These are phyloP conservation scores for Thaumetopoea pityocampa DNA, from an alignment of 1,140 invertebrate genomes.

Conservation along the genomic window DNA sequence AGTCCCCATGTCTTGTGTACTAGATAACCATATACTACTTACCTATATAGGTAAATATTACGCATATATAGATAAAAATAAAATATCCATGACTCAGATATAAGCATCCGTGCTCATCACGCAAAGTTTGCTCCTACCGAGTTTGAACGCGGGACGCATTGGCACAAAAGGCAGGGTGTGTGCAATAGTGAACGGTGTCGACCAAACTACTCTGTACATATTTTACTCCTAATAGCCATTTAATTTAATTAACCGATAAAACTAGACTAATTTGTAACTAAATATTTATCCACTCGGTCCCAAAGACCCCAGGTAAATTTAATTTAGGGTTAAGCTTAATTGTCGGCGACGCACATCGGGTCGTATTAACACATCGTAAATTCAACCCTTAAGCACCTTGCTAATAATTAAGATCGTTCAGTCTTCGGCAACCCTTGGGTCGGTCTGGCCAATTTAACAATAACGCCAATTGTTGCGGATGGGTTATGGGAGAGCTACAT, in stretches of 20 bases:
- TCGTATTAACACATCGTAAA: conserved; percentile 65
- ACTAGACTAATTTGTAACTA: conserved; percentile 18
- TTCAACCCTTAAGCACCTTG: conserved; percentile 64
- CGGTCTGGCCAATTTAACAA: conserved; percentile 49
- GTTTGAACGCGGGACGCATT: too few relatives aligned
- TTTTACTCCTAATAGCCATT: neutral
- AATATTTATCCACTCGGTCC: conserved; percentile 22
- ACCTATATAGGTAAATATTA: too few relatives aligned
- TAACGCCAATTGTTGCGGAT: conserved; percentile 31
- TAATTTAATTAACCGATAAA: conserved; percentile 8
- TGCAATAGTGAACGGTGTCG: too few relatives aligned
- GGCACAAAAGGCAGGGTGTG: too few relatives aligned
- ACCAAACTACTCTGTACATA: too few relatives aligned
- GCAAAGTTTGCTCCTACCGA: too few relatives aligned
- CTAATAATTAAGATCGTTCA: conserved; percentile 55
- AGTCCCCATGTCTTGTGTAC: too few relatives aligned
- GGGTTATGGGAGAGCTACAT: conserved; percentile 20
- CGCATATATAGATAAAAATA: too few relatives aligned
- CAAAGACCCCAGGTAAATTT: conserved; percentile 60
- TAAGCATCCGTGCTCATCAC: too few relatives aligned
- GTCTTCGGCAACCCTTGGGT: conserved; percentile 42
- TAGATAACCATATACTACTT: too few relatives aligned
- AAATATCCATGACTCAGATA: too few relatives aligned
- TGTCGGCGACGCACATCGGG: conserved; percentile 42
- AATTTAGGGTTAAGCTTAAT: conserved; percentile 56